Conservation (phyloP, 2,797 vertebrate species). For the Kryptolebias ocellatus region DNA sequence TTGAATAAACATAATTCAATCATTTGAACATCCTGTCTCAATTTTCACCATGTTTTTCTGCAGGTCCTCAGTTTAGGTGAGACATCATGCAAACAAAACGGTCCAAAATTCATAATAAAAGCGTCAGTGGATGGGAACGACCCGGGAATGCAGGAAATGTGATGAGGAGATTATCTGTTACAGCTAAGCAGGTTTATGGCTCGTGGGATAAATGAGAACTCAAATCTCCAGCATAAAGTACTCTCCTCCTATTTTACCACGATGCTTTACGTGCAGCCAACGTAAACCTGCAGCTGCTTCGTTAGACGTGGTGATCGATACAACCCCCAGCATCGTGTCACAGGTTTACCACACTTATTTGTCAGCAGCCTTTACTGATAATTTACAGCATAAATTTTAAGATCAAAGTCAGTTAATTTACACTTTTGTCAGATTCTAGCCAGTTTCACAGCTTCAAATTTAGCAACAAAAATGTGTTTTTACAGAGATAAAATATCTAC, state of each 20-base stretch:
- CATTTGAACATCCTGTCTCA: neutral
- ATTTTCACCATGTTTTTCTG: neutral
- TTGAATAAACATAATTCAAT: neutral
- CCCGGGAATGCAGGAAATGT: constrained; percentile 60
- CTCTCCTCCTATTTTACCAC: constrained; percentile 27
- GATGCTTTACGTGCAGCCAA: neutral
- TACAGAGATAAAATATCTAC: neutral
- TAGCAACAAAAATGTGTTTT: neutral
- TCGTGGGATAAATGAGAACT: constrained; percentile 48
- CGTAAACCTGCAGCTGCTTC: constrained; percentile 8
- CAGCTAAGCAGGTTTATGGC: constrained; percentile 59
- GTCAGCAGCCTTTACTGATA: neutral
- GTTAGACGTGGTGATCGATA: neutral
- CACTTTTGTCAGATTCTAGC: neutral
- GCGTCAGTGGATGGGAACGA: constrained; percentile 42
- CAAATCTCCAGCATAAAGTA: constrained; percentile 48
- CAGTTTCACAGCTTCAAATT: neutral
- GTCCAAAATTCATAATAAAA: constrained; percentile 40
- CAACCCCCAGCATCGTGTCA: neutral
- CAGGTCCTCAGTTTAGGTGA: constrained; percentile 4
- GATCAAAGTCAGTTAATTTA: neutral
- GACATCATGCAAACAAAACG: constrained; percentile 12
- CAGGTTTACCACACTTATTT: neutral
- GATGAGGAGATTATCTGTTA: constrained; percentile 61
- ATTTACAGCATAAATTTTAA: neutral